Base-by-base conservation (phyloP, 2,888 invertebrate genomes). In the Orchestes rusci region DNA sequence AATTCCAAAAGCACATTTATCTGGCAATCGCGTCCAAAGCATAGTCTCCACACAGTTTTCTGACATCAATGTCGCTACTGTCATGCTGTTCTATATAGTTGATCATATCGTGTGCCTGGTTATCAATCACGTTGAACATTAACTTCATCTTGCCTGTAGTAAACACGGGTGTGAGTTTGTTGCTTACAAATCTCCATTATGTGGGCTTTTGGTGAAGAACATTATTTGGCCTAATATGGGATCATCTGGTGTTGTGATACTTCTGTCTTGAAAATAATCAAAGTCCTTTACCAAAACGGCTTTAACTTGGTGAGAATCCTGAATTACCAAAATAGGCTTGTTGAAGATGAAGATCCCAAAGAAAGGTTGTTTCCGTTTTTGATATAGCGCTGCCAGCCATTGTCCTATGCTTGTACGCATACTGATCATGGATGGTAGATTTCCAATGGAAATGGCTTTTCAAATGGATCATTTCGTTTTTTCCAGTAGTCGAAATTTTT, bases 121-220 rank as follows among this genome's bases (percentile, higher is more conserved):
- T 63, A 13, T 64, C 52, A 48, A 74, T 66, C n/a, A 71, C 54
- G 0, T 67, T 66, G 23, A 72, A 66, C 75, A 76, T 75, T 31
- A 58, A 61, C 56, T 71, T 75, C 42, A 78, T 60, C 58, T 76
- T 77, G 10, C 73, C 74, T 1, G 72, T 68, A 1, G 75, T 73
- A 54, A 78, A 72, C 0, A 73, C 70, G n/a, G n/a, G n/a, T n/a
- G n/a, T n/a, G n/a, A n/a, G n/a, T n/a, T n/a, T n/a, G n/a, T n/a
- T n/a, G n/a, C 78, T 63, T 15, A 74, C 55, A 19, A 61, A 62
- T 54, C 71, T 74, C 79, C 78, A 79, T 2, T 69, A 65, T 0
- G 71, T 69, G 44, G 69, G 44, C 72, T 73, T 44, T 67, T 69
- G 38, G 71, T 52, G 2, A 69, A 64, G 47, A 74, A 64, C 35